Evolutionary conservation across 1,140 invertebrate genomes (phyloP).

Genomic region (Forficula auricularia): DNA sequence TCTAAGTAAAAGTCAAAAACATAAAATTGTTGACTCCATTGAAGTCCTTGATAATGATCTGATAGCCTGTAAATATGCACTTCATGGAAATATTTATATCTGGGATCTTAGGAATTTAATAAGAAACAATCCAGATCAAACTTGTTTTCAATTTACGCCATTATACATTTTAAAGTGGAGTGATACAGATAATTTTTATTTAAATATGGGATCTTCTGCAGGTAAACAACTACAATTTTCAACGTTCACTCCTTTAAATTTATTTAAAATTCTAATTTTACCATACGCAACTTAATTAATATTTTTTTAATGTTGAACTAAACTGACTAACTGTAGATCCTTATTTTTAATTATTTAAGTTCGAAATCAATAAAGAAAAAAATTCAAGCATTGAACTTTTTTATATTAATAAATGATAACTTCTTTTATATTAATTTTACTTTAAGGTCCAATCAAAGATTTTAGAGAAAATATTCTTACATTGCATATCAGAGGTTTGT

Average conservation of each 20-base stretch:
- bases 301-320: not conserved
- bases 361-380: no score
- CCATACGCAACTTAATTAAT: not conserved
- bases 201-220: constrained; percentile 25
- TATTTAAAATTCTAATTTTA: not conserved
- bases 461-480: no score
- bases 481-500: no score
- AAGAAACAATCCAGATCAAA: constrained; percentile 1
- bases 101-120: constrained; percentile 16
- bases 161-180: constrained; percentile 25
- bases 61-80: constrained; percentile 28
- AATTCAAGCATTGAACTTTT: no score
- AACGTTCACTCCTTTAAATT: not conserved
- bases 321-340: constrained; percentile 3
- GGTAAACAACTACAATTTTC: constrained; percentile 16
- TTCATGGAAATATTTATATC: constrained; percentile 25
- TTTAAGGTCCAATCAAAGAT: no score
- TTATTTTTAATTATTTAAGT: not conserved
- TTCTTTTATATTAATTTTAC: no score
- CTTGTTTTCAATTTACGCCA: constrained; percentile 16
- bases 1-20: constrained; percentile 1
- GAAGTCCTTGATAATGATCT: constrained; percentile 17
- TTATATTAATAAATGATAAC: no score
- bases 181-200: constrained; percentile 29
- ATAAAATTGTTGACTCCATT: constrained; percentile 21